Conservation (phyloP, 2,888 invertebrate species). For the Agelastica alni region DNA sequence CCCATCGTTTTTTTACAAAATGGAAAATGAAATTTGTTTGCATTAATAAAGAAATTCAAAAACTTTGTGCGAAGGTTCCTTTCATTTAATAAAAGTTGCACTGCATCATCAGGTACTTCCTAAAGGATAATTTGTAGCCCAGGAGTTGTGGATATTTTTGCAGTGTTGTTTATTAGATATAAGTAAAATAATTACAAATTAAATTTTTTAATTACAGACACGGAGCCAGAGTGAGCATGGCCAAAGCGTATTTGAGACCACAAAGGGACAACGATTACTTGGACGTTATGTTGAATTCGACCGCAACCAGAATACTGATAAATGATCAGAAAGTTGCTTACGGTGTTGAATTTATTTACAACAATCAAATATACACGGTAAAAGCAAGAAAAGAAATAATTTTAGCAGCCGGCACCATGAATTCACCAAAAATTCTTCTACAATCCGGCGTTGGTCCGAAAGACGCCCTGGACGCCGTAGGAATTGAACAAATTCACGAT, state of each 20-base stretch:
- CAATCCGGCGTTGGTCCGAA: slow-evolving; percentile 69
- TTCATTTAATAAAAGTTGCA: too few relatives aligned
- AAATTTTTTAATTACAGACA: slow-evolving; percentile 29
- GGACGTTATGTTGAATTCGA: slow-evolving; percentile 64
- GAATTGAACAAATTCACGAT: slow-evolving; percentile 63
- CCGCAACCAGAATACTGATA: slow-evolving; percentile 62
- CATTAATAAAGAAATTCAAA: too few relatives aligned
- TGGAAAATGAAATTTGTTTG: too few relatives aligned
- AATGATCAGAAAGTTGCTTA: slow-evolving; percentile 57
- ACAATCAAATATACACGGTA: slow-evolving; percentile 57
- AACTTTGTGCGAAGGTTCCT: too few relatives aligned
- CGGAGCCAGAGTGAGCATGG: slow-evolving; percentile 56
- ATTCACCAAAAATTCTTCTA: slow-evolving; percentile 68
- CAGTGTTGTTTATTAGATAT: too few relatives aligned
- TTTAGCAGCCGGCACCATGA: slow-evolving; percentile 63
- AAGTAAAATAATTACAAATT: too few relatives aligned
- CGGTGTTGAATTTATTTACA: slow-evolving; percentile 64
- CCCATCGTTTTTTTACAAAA: too few relatives aligned
- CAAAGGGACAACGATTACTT: slow-evolving; percentile 62
- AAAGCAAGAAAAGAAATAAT: slow-evolving; percentile 63
- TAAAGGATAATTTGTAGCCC: too few relatives aligned
- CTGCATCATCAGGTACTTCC: too few relatives aligned
- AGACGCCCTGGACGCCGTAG: slow-evolving; percentile 61
- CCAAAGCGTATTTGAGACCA: slow-evolving; percentile 65
- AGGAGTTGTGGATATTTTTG: too few relatives aligned